Conservation (phyloP, 2,113 vertebrate species). For the Athene noctua region DNA sequence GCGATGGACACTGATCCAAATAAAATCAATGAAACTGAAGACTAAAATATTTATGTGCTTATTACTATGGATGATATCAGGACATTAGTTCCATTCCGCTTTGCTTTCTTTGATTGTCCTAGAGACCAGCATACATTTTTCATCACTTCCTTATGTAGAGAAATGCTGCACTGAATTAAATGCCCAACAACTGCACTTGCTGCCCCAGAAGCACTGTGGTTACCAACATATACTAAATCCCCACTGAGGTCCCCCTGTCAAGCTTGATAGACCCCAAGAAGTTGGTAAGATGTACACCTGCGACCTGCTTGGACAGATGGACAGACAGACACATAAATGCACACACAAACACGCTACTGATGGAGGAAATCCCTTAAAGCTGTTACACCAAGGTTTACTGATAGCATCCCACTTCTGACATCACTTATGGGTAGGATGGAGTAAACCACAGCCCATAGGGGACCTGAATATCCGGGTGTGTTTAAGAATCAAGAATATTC, state of each 20-base stretch:
- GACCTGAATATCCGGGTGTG: background rate
- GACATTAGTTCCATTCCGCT: background rate
- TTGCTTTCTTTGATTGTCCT: background rate
- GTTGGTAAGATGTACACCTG: background rate
- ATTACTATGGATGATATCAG: background rate
- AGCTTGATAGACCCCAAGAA: background rate
- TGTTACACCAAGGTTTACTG: background rate
- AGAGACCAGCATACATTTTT: background rate
- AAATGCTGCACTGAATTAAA: background rate
- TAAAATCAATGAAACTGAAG: background rate
- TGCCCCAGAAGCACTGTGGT: background rate
- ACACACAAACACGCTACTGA: background rate
- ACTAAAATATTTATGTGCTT: background rate
- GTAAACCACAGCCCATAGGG: background rate
- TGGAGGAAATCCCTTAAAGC: no score
- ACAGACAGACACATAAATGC: no score
- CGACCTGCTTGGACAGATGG: accelerated
- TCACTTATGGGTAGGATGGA: no score
- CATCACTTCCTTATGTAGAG: background rate
- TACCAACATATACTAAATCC: background rate
- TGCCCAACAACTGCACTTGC: background rate
- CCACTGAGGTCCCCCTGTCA: background rate
- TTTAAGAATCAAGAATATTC: background rate
- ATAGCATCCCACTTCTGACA: background rate
- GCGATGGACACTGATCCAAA: background rate